Conservation (phyloP, 2,888 invertebrate genomes). For the Caenorhabditis doughertyi region DNA sequence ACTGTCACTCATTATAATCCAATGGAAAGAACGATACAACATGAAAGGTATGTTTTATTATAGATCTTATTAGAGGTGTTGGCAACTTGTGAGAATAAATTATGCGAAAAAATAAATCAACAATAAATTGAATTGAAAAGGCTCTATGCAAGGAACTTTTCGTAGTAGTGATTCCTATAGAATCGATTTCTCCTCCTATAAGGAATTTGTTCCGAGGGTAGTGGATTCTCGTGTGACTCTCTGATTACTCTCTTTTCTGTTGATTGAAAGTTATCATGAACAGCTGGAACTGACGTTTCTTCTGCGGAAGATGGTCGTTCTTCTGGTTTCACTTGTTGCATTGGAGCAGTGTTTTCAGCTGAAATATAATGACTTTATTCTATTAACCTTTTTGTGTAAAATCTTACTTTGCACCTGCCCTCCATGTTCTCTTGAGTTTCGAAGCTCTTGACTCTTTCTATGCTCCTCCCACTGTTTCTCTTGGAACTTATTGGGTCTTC, state of each 20-base stretch:
- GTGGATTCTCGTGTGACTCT: conserved; percentile 33
- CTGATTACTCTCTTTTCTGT: conserved; percentile 29
- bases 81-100: background rate
- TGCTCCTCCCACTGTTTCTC: conserved; percentile 60
- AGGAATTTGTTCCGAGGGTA: conserved; percentile 50
- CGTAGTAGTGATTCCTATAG: conserved; percentile 58
- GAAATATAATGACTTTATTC: background rate
- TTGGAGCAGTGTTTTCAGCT: conserved; percentile 24
- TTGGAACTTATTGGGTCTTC: conserved; percentile 48
- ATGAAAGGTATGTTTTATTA: conserved; percentile 59
- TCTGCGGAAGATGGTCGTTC: conserved; percentile 23
- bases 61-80: conserved; percentile 35
- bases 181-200: conserved; percentile 42
- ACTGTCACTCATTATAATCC: conserved; percentile 64
- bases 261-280: conserved; percentile 40
- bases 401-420: conserved; percentile 25
- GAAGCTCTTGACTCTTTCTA: conserved; percentile 52
- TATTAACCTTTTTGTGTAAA: background rate
- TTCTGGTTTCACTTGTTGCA: conserved; percentile 46
- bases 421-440: conserved; percentile 52
- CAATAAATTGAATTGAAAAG: conserved; percentile 25
- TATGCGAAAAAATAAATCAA: conserved; percentile 25
- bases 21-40: conserved; percentile 30
- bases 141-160: conserved; percentile 39
- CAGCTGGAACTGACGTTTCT: conserved; percentile 30